A percentile compares a stretch with the other conserved stretches of the same genome.
Evolutionary conservation across 2,888 invertebrate species (phyloP).

Genomic region (Gymnocheta viridis): DNA sequence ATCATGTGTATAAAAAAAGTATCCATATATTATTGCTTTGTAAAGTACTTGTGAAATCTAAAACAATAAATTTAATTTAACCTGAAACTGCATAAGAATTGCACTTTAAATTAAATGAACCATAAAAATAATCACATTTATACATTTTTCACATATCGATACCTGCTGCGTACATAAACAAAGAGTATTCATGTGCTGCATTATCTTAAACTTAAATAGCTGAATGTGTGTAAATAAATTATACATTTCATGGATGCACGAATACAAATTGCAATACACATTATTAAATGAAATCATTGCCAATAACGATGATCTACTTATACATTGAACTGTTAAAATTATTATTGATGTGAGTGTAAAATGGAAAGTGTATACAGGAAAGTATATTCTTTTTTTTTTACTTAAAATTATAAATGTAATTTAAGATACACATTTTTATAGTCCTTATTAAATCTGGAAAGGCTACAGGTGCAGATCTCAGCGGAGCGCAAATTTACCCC

Average conservation of each 20-base stretch:
- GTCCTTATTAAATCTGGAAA: no score
- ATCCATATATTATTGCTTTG: not conserved
- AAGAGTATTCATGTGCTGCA: slow-evolving; percentile 22
- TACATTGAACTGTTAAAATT: slow-evolving; percentile 23
- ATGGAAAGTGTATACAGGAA: not conserved
- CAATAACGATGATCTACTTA: slow-evolving; percentile 35
- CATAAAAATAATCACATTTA: slow-evolving; percentile 60
- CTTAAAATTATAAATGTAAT: no score
- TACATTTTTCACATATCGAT: slow-evolving; percentile 38
- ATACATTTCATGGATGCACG: slow-evolving; percentile 27
- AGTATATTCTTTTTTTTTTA: not conserved
- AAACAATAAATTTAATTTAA: slow-evolving; percentile 67
- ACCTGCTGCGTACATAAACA: not conserved
- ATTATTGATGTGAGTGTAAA: not conserved
- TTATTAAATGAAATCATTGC: slow-evolving; percentile 39
- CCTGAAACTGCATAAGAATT: slow-evolving; percentile 67
- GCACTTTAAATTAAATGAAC: slow-evolving; percentile 67
- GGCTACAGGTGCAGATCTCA: no score
- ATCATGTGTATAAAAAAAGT: not conserved
- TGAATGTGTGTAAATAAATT: slow-evolving; percentile 53
- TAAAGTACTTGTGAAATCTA: slow-evolving; percentile 43
- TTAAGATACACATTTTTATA: no score
- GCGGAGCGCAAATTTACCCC: no score
- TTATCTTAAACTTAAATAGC: slow-evolving; percentile 54
- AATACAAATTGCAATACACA: slow-evolving; percentile 38